A percentile compares a stretch with the other conserved stretches of the same genome.
Conservation (phyloP, 2,888 invertebrate species). For the Hirtodrosophila duncani region DNA sequence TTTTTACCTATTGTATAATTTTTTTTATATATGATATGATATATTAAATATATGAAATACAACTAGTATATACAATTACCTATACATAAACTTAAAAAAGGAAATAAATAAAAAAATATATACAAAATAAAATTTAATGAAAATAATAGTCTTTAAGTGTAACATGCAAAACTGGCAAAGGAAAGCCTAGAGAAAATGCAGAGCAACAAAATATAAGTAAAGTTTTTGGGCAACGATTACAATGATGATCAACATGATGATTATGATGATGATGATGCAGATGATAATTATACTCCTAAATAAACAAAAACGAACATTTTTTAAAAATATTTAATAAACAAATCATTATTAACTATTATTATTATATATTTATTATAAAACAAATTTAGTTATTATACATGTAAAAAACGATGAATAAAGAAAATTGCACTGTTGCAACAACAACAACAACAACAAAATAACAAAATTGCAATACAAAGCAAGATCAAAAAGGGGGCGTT, state of each 20-base stretch:
- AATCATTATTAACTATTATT: slow-evolving; percentile 70
- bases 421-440: slow-evolving; percentile 22
- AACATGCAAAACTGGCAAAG: slow-evolving; percentile 24
- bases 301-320: slow-evolving; percentile 57
- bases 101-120: slow-evolving; percentile 30
- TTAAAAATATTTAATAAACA: slow-evolving; percentile 71
- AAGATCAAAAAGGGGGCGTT: slow-evolving; percentile 13
- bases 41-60: slow-evolving; percentile 55
- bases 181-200: slow-evolving; percentile 17
- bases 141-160: slow-evolving; percentile 63
- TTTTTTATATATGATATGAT: slow-evolving; percentile 46
- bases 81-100: slow-evolving; percentile 33
- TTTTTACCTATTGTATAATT: slow-evolving; percentile 36
- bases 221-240: slow-evolving; percentile 37
- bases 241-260: slow-evolving; percentile 34
- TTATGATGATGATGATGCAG: slow-evolving; percentile 32
- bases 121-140: slow-evolving; percentile 54
- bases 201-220: slow-evolving; percentile 12
- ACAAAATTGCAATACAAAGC: background rate
- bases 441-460: slow-evolving; percentile 28
- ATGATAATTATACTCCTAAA: slow-evolving; percentile 66
- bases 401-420: slow-evolving; percentile 50
- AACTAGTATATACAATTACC: slow-evolving; percentile 65
- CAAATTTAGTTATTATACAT: slow-evolving; percentile 69
- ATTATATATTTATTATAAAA: slow-evolving; percentile 62